Conservation (phyloP, 2,113 vertebrate species). For the Leptosomus discolor region DNA sequence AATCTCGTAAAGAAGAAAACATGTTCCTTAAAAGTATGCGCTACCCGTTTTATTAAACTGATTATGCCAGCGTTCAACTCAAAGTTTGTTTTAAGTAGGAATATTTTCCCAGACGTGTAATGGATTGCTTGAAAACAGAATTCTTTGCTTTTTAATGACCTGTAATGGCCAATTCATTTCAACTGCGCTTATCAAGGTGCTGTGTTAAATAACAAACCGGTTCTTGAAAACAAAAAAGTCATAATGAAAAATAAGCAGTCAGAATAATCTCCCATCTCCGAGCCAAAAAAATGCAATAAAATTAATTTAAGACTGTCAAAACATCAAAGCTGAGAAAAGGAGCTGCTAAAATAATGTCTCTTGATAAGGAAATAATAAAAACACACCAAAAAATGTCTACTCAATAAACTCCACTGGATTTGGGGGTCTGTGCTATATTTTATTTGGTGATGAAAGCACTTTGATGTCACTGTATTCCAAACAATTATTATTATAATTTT, state of each 20-base stretch:
- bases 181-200: constrained; percentile 61
- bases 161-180: constrained; percentile 64
- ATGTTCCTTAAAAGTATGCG: constrained; percentile 55
- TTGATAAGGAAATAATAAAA: constrained; percentile 78
- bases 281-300: constrained; percentile 76
- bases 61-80: constrained; percentile 41
- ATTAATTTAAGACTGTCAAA: constrained; percentile 74
- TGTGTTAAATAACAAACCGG: constrained; percentile 68
- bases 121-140: constrained; percentile 65
- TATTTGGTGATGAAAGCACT: constrained; percentile 84
- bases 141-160: constrained; percentile 65
- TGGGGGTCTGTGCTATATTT: constrained; percentile 75
- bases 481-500: constrained; percentile 89
- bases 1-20: constrained; percentile 60
- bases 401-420: constrained; percentile 73
- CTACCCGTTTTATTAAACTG: constrained; percentile 58
- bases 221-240: constrained; percentile 61
- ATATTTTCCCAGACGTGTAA: constrained; percentile 67
- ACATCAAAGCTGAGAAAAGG: constrained; percentile 77
- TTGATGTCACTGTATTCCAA: constrained; percentile 85
- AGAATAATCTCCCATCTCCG: constrained; percentile 69
- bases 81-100: constrained; percentile 54
- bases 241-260: constrained; percentile 72
- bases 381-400: constrained; percentile 67
- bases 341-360: constrained; percentile 74